Evolutionary conservation across 2,888 invertebrate genomes (phyloP).

Genomic region (Pristionchus fissidentatus): DNA sequence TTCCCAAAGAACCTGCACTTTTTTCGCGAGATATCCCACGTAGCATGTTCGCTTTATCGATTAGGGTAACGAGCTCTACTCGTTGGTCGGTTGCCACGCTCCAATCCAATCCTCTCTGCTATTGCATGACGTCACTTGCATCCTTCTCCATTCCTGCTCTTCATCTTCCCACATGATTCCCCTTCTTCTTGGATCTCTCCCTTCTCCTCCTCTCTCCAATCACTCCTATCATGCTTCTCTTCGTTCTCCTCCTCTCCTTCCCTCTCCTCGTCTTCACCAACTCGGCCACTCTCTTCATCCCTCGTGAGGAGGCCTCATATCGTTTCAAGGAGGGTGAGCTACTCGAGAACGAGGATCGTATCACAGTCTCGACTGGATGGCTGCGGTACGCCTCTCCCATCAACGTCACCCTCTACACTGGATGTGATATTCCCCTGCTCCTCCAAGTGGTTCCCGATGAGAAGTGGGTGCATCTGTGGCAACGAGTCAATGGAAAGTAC

Average conservation of each 20-base stretch:
- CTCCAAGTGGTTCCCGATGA: not conserved
- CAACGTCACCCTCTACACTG: not conserved
- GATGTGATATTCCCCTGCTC: constrained; percentile 17
- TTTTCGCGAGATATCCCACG: not conserved
- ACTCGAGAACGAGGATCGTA: not conserved
- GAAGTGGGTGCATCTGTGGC: not conserved
- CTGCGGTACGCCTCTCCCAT: not conserved
- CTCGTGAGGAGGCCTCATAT: not conserved
- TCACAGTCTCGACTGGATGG: not conserved
- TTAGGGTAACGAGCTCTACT: too few relatives aligned
- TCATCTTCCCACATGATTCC: constrained; percentile 7
- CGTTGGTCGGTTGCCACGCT: too few relatives aligned
- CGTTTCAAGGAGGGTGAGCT: not conserved
- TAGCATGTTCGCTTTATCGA: not conserved
- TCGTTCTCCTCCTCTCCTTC: not conserved
- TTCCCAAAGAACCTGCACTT: not conserved
- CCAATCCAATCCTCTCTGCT: too few relatives aligned
- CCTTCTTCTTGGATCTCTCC: not conserved
- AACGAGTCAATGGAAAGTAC: not conserved
- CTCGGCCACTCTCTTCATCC: not conserved
- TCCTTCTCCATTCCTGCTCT: not conserved
- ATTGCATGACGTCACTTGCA: not conserved
- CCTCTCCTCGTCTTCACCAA: not conserved
- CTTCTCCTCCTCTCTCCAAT: not conserved
- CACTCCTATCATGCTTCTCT: not conserved